Percentiles rank a stretch among this genome's conserved stretches.
phyloP scores from a whole-genome alignment of 2,888 invertebrate species.

The Oscheius sp. region DNA sequence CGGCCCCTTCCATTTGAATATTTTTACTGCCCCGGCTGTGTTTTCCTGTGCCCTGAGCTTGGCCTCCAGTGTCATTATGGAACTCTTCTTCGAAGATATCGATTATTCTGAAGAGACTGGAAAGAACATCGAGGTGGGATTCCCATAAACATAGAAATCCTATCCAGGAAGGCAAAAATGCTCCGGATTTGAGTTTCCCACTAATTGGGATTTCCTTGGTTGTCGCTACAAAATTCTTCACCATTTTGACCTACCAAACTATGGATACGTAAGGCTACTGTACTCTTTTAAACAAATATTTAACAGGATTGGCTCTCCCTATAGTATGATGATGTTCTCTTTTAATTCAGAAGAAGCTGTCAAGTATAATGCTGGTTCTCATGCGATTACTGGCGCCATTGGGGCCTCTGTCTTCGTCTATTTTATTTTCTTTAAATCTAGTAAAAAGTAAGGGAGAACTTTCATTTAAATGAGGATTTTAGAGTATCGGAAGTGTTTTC shows the following conservation, averaged over 20 bases:
- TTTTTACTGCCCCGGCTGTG: constrained; percentile 57
- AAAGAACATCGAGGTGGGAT: constrained; percentile 52
- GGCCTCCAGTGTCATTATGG: neutral
- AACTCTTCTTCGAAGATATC: constrained; percentile 23
- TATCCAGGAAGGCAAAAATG: neutral
- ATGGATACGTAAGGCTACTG: neutral
- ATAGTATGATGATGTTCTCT: constrained; percentile 55
- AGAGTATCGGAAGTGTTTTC: neutral
- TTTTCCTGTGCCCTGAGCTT: constrained; percentile 42
- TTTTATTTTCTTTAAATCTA: constrained; percentile 41
- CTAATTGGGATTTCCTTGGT: neutral
- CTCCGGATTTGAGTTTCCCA: neutral
- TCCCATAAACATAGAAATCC: too few relatives aligned
- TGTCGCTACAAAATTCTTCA: too few relatives aligned
- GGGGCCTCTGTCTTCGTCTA: constrained; percentile 43
- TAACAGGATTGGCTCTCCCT: constrained; percentile 49
- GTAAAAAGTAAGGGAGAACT: neutral
- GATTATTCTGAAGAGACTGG: constrained; percentile 36
- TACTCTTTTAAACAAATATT: neutral
- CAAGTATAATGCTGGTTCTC: constrained; percentile 41
- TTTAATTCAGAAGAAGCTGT: constrained; percentile 47
- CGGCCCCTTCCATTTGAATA: constrained; percentile 45
- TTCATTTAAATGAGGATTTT: neutral
- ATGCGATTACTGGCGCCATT: constrained; percentile 42
- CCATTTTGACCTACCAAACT: neutral